Evolutionary conservation across 2,888 invertebrate species (phyloP), one percentile per base, ranked within the genome.

Genomic region (Helleia helle): DNA sequence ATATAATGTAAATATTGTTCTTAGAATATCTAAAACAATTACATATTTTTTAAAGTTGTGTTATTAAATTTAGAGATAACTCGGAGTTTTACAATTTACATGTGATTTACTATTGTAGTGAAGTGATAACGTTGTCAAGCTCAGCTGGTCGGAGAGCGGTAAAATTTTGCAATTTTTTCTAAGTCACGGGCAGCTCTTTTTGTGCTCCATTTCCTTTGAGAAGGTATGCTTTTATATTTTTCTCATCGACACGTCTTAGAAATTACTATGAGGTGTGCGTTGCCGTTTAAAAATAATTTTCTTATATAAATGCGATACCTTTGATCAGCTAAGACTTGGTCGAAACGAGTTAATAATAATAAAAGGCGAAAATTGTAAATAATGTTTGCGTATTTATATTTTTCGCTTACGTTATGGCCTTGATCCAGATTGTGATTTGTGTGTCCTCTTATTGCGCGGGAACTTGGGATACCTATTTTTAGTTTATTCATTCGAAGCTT

Each of bases 381-480:
- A 49, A 38, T 36, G 47, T 50, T 55, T 62, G 39, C 22, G 25
- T 48, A 67, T 73, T 71, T 71, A 74, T 70, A 60, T 57, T 65
- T 60, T 4, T 56, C 58, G 62, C 70, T 53, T 48, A 47, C 52
- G 50, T 49, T 49, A 55, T 81, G 83, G 81, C 83, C 81, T 69
- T 83, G 83, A 81, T 83, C 83, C 83, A 83, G 76, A 80, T 80
- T 71, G n/a, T n/a, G n/a, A n/a, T n/a, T n/a, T n/a, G 62, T 71
- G 69, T 68, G 73, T 71, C 69, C 62, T 68, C 65, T 65, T 77
- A 79, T 69, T 79, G 73, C 83, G 83, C 81, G 80, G 76, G 80
- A 79, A 81, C 69, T 67, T 67, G 73, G 55, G 71, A 62, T 84
- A n/a, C n/a, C n/a, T n/a, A 84, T 83, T 79, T 84, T 70, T 81